These are phyloP conservation scores for Idaea aversata DNA, from an alignment of 2,888 invertebrate species.

Conservation along the genomic window DNA sequence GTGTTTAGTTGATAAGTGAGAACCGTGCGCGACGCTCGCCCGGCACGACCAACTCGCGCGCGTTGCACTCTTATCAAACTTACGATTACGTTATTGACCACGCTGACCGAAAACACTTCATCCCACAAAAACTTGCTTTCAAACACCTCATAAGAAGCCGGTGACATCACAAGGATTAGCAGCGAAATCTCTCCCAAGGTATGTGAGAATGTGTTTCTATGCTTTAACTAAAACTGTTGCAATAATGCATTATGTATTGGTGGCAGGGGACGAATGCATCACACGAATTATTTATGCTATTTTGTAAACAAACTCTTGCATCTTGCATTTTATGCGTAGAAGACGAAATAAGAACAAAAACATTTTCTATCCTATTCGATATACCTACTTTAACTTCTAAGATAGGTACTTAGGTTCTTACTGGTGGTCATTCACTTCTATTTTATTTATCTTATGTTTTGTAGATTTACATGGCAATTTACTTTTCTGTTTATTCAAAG, in stretches of 20 bases:
- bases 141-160: conserved; percentile 17
- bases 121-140: not conserved
- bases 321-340: not conserved
- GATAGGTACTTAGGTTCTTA: not conserved
- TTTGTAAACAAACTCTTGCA: conserved; percentile 14
- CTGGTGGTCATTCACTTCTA: not conserved
- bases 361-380: not conserved
- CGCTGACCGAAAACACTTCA: not conserved
- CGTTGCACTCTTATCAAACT: conserved; percentile 38
- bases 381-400: not conserved
- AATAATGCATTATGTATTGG: conserved; percentile 49
- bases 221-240: conserved; percentile 31
- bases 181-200: conserved; percentile 66
- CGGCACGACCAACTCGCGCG: conserved; percentile 38
- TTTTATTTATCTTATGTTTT: not conserved
- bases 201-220: conserved; percentile 43
- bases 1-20: conserved; percentile 74
- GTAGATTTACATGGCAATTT: not conserved
- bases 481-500: not conserved
- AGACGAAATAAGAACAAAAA: not conserved
- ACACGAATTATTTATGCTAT: conserved; percentile 33
- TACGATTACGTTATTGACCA: not conserved
- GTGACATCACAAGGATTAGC: conserved; percentile 40
- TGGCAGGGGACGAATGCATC: conserved; percentile 43
- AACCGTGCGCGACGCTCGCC: conserved; percentile 62